Evolutionary conservation across 2,113 vertebrate species (phyloP).

Genomic region (Equus przewalskii): DNA sequence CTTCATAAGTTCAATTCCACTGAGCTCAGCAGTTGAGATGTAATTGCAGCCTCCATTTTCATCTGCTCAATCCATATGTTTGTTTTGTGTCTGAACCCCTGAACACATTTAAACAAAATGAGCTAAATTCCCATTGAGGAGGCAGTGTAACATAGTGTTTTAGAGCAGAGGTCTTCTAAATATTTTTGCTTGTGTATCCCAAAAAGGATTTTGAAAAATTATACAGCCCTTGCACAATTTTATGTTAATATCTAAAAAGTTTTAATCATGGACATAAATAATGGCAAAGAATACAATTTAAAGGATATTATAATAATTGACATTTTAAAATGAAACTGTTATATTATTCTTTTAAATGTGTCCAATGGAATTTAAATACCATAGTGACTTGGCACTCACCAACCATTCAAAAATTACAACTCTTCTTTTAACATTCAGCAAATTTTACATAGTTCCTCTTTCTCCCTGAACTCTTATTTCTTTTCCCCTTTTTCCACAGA

Average conservation of each 20-base stretch:
- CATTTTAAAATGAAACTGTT: constrained; percentile 43
- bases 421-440: neutral
- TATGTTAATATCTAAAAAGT: constrained; percentile 28
- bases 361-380: constrained; percentile 3
- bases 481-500: neutral
- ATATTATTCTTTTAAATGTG: neutral
- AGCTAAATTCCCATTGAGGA: neutral
- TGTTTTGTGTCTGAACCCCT: constrained; percentile 56
- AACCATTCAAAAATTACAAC: neutral
- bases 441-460: constrained; percentile 20
- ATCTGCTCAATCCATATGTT: constrained; percentile 48
- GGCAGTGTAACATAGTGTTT: neutral
- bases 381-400: neutral
- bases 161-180: neutral
- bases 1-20: constrained; percentile 2
- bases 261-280: neutral
- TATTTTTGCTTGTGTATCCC: constrained; percentile 4
- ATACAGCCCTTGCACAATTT: neutral
- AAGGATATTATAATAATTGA: neutral
- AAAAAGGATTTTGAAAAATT: constrained; percentile 43
- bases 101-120: constrained; percentile 36
- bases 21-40: constrained; percentile 43
- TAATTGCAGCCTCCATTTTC: constrained; percentile 47
- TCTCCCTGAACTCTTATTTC: neutral
- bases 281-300: neutral